These are phyloP conservation scores for Amblyornis subalaris DNA, from an alignment of 2,113 vertebrate species.

Conservation along the genomic window DNA sequence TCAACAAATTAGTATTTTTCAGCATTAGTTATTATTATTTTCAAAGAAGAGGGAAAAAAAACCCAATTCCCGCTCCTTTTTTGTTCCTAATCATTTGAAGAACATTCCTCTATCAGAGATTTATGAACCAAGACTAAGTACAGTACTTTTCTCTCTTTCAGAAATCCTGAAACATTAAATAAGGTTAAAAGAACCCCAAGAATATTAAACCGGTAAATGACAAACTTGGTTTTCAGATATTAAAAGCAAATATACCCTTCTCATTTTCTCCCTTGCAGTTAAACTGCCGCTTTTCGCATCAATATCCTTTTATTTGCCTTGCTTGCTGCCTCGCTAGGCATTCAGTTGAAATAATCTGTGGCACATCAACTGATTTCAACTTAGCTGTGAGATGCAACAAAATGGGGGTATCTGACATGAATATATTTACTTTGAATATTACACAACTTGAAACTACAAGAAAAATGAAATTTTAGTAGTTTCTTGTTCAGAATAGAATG, in stretches of 20 bases:
- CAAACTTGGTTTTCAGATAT: not conserved
- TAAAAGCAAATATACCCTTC: not conserved
- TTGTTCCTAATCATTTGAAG: not conserved
- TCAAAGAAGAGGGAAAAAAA: not conserved
- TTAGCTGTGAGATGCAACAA: not conserved
- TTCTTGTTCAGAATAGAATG: not conserved
- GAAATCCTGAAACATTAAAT: not conserved
- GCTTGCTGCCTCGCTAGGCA: not conserved
- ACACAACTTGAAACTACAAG: accelerated
- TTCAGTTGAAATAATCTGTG: not conserved
- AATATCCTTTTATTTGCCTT: not conserved
- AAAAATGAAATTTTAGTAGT: not conserved
- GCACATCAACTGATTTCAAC: not conserved
- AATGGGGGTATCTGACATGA: not conserved
- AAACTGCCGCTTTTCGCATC: not conserved
- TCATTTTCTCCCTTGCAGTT: not conserved
- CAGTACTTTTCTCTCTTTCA: not conserved
- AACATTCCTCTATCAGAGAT: not conserved
- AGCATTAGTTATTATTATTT: not conserved
- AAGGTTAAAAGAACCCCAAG: not conserved
- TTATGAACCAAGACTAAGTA: not conserved
- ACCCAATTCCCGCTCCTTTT: not conserved
- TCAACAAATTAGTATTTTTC: not conserved
- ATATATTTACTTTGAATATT: not conserved
- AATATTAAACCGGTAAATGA: not conserved